Evolutionary conservation across 2,797 vertebrate genomes (phyloP).

Genomic region (Anguilla obscura): DNA sequence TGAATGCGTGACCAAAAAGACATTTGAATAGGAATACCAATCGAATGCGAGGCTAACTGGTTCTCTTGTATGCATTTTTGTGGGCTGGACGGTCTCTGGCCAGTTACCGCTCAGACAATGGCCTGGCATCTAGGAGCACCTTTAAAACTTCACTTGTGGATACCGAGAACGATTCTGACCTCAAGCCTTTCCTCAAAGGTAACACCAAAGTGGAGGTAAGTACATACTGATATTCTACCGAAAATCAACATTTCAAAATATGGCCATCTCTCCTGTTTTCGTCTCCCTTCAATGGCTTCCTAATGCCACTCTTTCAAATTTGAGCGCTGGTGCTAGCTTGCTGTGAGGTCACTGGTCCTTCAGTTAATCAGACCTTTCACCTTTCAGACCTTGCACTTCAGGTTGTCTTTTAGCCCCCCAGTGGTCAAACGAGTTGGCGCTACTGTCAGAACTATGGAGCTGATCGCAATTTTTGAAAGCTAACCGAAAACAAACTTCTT

Average conservation of each 20-base stretch:
- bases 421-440: not conserved
- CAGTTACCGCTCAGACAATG: conserved; percentile 33
- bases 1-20: too few relatives aligned
- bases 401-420: not conserved
- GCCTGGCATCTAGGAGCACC: conserved; percentile 33
- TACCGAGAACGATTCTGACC: conserved; percentile 32
- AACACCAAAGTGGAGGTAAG: conserved; percentile 21
- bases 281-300: not conserved
- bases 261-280: not conserved
- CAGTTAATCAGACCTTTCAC: not conserved
- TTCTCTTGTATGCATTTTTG: not conserved
- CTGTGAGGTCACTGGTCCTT: not conserved
- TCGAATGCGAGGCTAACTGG: not conserved
- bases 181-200: not conserved
- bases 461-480: not conserved
- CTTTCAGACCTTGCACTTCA: not conserved
- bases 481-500: too few relatives aligned
- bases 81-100: conserved; percentile 37
- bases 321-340: not conserved
- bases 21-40: not conserved
- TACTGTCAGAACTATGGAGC: not conserved
- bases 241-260: not conserved
- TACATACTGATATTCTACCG: not conserved
- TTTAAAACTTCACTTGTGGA: conserved; percentile 38
- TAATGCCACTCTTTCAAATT: not conserved